Conservation (phyloP, 2,113 vertebrate species). For the Chaenocephalus aceratus region DNA sequence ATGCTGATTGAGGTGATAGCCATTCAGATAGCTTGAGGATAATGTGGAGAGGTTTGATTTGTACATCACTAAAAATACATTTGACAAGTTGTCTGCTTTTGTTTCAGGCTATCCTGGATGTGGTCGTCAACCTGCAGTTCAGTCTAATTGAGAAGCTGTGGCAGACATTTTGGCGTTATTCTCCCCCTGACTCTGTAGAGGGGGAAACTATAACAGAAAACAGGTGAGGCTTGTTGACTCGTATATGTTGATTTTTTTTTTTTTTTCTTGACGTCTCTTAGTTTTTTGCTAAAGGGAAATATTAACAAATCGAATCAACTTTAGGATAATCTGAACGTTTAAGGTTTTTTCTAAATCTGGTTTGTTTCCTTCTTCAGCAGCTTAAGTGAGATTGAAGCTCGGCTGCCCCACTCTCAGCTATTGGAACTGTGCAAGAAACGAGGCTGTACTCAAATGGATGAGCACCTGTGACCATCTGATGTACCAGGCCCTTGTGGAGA, state of each 20-base stretch:
- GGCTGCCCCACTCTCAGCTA: conserved; percentile 89
- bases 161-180: conserved; percentile 97
- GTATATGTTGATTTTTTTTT: neutral
- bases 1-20: neutral
- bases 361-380: conserved; percentile 70
- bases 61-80: neutral
- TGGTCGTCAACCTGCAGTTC: conserved; percentile 96
- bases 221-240: conserved; percentile 68
- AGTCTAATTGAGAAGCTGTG: conserved; percentile 97
- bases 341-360: neutral
- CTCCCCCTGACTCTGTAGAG: conserved; percentile 86
- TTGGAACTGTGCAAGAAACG: conserved; percentile 90
- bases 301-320: neutral
- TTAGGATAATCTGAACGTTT: neutral
- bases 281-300: neutral
- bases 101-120: conserved; percentile 93
- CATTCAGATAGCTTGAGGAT: neutral
- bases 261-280: neutral
- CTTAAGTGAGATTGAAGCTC: conserved; percentile 86
- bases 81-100: conserved; percentile 2
- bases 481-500: conserved; percentile 97
- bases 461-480: conserved; percentile 95
- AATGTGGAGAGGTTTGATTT: neutral
- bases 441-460: conserved; percentile 96
- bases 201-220: conserved; percentile 85